Percentiles rank a stretch among this genome's conserved stretches.
Evolutionary conservation across 2,888 invertebrate genomes (phyloP).

Genomic region (Pedicia rivosa): DNA sequence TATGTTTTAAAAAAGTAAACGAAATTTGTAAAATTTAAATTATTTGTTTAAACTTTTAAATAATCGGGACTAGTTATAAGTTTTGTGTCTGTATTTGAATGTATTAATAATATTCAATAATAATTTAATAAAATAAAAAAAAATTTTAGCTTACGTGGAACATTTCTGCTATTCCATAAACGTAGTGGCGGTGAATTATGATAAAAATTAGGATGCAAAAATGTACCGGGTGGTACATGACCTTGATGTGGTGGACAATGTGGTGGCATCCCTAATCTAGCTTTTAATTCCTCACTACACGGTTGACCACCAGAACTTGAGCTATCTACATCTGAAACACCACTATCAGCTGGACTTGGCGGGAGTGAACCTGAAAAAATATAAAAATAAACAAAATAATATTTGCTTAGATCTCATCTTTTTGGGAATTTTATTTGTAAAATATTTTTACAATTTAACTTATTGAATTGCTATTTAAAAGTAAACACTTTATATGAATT

Average conservation of each 20-base stretch:
- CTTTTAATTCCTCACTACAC: slow-evolving; percentile 63
- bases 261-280: slow-evolving; percentile 61
- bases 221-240: slow-evolving; percentile 29
- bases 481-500: no score
- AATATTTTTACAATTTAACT: no score
- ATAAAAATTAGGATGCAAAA: slow-evolving; percentile 51
- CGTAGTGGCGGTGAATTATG: slow-evolving; percentile 37
- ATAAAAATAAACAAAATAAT: slow-evolving; percentile 4
- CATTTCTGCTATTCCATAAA: slow-evolving; percentile 30
- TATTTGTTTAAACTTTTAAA: no score
- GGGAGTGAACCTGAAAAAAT: slow-evolving; percentile 70
- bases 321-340: slow-evolving; percentile 92
- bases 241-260: slow-evolving; percentile 30
- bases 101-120: no score
- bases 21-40: no score
- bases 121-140: slow-evolving; percentile 1
- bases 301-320: slow-evolving; percentile 65
- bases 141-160: slow-evolving; percentile 27
- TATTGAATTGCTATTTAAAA: no score
- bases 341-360: slow-evolving; percentile 93
- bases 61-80: no score
- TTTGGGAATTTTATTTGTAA: no score
- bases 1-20: no score
- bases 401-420: no score
- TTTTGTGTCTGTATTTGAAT: no score